Evolutionary conservation across 2,888 invertebrate species (phyloP).

Genomic region (Maniola hyperantus): DNA sequence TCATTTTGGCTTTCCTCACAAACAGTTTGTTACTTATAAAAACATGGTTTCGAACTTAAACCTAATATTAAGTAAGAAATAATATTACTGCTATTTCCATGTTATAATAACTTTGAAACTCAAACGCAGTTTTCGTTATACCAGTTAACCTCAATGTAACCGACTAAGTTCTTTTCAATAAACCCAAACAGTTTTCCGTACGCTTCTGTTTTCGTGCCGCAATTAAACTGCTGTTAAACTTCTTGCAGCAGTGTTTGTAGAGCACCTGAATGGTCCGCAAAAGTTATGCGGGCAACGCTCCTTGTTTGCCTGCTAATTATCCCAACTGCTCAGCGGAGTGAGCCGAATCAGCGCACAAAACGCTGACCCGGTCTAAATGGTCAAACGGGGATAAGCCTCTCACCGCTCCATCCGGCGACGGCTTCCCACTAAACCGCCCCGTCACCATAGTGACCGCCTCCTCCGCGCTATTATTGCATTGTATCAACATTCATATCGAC

Average conservation of each 20-base stretch:
- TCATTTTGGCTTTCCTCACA: conserved; percentile 11
- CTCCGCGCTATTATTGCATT: conserved; percentile 71
- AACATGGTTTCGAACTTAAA: conserved; percentile 21
- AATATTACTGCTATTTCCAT: conserved; percentile 47
- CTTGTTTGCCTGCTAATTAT: conserved; percentile 82
- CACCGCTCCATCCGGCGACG: conserved; percentile 65
- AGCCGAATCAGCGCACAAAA: conserved; percentile 69
- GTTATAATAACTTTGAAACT: conserved; percentile 56
- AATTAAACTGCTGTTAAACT: conserved; percentile 82
- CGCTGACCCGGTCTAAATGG: conserved; percentile 72
- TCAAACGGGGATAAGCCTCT: conserved; percentile 75
- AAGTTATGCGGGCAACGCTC: conserved; percentile 70
- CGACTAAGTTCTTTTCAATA: conserved; percentile 72
- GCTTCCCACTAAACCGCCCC: conserved; percentile 61
- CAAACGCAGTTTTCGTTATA: conserved; percentile 45
- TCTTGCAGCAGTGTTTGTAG: conserved; percentile 79
- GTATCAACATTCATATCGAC: conserved; percentile 79
- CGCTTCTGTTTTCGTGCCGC: conserved; percentile 78
- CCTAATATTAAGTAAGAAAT: conserved; percentile 20
- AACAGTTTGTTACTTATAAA: conserved; percentile 14
- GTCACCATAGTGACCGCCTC: conserved; percentile 77
- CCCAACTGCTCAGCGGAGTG: conserved; percentile 51
- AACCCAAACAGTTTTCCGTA: conserved; percentile 75
- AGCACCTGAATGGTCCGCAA: conserved; percentile 76
- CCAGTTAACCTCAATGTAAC: conserved; percentile 50